Base-by-base conservation (phyloP, 30 jellyfish, hydroid and myxozoan genomes). In the Rhopilema esculentum region DNA sequence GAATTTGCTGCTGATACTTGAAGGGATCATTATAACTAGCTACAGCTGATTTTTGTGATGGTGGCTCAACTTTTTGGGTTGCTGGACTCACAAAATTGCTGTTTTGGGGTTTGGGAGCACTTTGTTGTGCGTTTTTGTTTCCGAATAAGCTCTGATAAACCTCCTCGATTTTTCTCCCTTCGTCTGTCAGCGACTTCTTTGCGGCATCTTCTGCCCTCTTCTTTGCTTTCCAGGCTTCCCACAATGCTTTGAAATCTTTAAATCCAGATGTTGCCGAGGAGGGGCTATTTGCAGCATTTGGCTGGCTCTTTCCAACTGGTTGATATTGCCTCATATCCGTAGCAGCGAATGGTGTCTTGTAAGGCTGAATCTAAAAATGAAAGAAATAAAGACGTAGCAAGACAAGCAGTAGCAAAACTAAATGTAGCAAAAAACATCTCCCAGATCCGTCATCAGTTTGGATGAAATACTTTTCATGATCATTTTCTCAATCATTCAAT, bases 121-220 rank as follows among this genome's bases (percentile, higher is more conserved):
- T 65, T 80, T 80, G 83, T 49, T 19, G 33, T 8, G 26, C 26
- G 69, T 27, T 65, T 7, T 80, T 26, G 22, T 32, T 31, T 18
- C 76, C 72, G 31, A 86, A 75, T 1, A 86, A 40, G 19, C 79
- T 75, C 69, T 86, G 83, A 66, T 75, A 86, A 64, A 75, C 25
- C 26, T 40, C 63, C 69, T 86, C 89, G 8, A 86, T 86, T 62
- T 53, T 57, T 17, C 23, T 50, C 49, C 72, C 93, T 48, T 84
- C 84, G 12, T 51, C 67, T 25, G 79, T 63, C n/a, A 69, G 33
- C n/a, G 73, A 62, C 51, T 72, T 71, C 93, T 69, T 84, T 18
- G 93, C 93, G 17, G 86, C 87, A 21, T 84, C 93, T 49, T 84
- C 93, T 22, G 73, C 87, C 75, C 52, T 53, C 87, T 84, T 77